phyloP scores from a whole-genome alignment of 2,888 invertebrate species.

The Heteromurus nitidus region DNA sequence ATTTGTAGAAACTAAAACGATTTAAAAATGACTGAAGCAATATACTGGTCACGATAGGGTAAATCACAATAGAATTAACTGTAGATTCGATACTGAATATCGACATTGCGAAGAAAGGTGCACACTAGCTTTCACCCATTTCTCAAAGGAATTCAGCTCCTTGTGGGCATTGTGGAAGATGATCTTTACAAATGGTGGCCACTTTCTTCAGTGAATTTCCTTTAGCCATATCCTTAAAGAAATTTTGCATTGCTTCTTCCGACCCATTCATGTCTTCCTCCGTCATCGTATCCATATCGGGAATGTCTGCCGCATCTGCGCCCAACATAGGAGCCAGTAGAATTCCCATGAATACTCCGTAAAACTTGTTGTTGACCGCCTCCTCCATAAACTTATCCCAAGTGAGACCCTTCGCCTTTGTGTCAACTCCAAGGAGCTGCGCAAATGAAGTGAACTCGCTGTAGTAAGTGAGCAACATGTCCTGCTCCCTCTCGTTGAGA shows the following conservation, averaged over 20 bases:
- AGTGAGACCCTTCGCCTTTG: slow-evolving; percentile 51
- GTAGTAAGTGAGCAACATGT: slow-evolving; percentile 67
- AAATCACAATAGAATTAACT: too few relatives aligned
- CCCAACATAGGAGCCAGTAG: slow-evolving; percentile 67
- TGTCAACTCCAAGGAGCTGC: slow-evolving; percentile 53
- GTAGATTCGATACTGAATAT: background rate
- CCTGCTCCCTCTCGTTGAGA: slow-evolving; percentile 64
- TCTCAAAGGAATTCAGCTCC: background rate
- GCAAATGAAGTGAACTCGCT: slow-evolving; percentile 64
- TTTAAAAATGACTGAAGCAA: too few relatives aligned
- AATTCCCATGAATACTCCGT: slow-evolving; percentile 68
- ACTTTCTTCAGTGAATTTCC: slow-evolving; percentile 12
- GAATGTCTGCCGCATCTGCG: slow-evolving; percentile 64
- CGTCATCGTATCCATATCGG: slow-evolving; percentile 69
- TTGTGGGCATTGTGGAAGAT: slow-evolving; percentile 30
- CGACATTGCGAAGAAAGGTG: too few relatives aligned
- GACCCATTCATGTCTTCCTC: slow-evolving; percentile 42
- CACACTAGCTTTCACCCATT: too few relatives aligned
- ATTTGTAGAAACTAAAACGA: too few relatives aligned
- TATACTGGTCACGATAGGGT: too few relatives aligned
- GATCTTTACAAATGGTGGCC: background rate
- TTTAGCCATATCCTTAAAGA: slow-evolving; percentile 27
- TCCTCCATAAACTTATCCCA: slow-evolving; percentile 68
- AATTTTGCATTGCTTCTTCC: slow-evolving; percentile 41
- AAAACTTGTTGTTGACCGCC: slow-evolving; percentile 56